A percentile compares a stretch with the other conserved stretches of the same genome.
Evolutionary conservation across 2,888 invertebrate genomes (phyloP).

Genomic region (Coelogynopora nodosa): DNA sequence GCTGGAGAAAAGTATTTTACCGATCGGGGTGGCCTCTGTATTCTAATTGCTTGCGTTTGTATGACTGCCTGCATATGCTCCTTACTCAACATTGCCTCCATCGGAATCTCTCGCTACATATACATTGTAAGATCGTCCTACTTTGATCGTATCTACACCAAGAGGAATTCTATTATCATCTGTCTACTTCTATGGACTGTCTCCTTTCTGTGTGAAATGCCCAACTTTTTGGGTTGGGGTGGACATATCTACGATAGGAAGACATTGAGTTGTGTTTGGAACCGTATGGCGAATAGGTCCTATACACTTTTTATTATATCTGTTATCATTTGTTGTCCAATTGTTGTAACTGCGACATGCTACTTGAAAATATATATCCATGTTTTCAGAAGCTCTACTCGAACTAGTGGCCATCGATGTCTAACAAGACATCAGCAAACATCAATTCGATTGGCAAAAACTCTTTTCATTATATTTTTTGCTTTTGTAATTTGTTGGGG

Average conservation of each 20-base stretch:
- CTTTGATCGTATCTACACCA: slow-evolving; percentile 47
- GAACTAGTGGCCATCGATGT: neutral
- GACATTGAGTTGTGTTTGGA: slow-evolving; percentile 49
- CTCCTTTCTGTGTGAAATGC: slow-evolving; percentile 48
- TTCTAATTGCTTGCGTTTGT: slow-evolving; percentile 48
- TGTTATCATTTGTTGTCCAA: slow-evolving; percentile 47
- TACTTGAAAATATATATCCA: slow-evolving; percentile 47
- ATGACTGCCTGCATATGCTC: slow-evolving; percentile 49
- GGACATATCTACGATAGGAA: slow-evolving; percentile 50
- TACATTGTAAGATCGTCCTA: slow-evolving; percentile 46
- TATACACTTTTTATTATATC: slow-evolving; percentile 49
- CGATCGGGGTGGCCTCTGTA: slow-evolving; percentile 48
- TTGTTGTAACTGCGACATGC: slow-evolving; percentile 47
- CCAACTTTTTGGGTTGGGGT: slow-evolving; percentile 50
- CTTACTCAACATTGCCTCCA: slow-evolving; percentile 48
- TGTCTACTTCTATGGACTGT: slow-evolving; percentile 48
- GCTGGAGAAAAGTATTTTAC: slow-evolving; percentile 47
- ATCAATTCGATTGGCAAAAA: slow-evolving; percentile 47
- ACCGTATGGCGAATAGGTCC: slow-evolving; percentile 47
- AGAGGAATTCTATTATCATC: slow-evolving; percentile 45
- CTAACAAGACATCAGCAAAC: slow-evolving; percentile 25
- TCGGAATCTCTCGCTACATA: slow-evolving; percentile 48
- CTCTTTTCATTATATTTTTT: slow-evolving; percentile 47
- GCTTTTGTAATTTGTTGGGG: slow-evolving; percentile 47
- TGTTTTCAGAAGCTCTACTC: slow-evolving; percentile 1